Evolutionary conservation across 2,797 vertebrate genomes (phyloP).

Genomic region (Cichlasoma orientale): DNA sequence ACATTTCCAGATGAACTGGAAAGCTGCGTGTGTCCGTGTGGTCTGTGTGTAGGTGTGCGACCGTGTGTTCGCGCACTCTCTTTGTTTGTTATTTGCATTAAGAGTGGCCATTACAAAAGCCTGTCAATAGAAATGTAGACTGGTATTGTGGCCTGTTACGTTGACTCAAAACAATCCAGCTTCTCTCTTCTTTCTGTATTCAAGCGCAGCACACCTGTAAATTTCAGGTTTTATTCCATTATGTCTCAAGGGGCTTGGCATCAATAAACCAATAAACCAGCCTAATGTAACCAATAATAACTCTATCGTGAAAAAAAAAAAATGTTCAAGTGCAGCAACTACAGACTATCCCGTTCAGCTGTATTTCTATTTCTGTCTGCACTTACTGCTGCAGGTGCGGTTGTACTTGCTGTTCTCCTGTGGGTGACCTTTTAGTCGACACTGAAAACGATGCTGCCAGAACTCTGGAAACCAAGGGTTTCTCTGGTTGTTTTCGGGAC

Average conservation of each 20-base stretch:
- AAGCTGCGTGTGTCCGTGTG: constrained; percentile 23
- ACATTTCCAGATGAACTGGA: constrained; percentile 35
- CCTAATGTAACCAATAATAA: background rate
- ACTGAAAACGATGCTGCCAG: constrained; percentile 98
- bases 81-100: constrained; percentile 44
- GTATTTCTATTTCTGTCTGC: background rate
- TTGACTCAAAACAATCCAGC: constrained; percentile 21
- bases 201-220: background rate
- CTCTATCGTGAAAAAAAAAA: background rate
- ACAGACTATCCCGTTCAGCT: background rate
- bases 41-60: constrained; percentile 18
- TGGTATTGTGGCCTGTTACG: background rate
- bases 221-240: background rate
- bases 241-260: background rate
- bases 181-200: background rate
- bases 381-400: constrained; percentile 95
- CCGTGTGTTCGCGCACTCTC: constrained; percentile 12
- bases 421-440: constrained; percentile 89
- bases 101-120: constrained; percentile 23
- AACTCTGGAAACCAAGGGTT: constrained; percentile 99
- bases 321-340: background rate
- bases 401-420: constrained; percentile 94
- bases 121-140: constrained; percentile 42
- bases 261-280: background rate
- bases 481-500: constrained; percentile 91